A percentile compares a stretch with the other conserved stretches of the same genome.
Evolutionary conservation across 1,140 invertebrate genomes (phyloP).

Genomic region (Theocolax elegans): DNA sequence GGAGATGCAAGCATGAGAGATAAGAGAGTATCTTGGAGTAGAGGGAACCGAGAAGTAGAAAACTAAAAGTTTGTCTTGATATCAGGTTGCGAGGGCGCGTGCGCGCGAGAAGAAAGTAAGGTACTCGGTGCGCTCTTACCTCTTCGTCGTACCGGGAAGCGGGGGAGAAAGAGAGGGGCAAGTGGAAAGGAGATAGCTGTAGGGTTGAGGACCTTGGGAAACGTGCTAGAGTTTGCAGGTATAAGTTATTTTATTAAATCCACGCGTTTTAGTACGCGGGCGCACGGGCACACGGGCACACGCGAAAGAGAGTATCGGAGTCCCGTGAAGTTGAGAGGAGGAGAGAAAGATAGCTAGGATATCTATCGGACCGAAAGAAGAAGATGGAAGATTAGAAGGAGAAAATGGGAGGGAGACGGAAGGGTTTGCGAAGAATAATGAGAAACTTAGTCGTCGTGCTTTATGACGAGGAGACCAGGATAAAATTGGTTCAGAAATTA

Average conservation of each 20-base stretch:
- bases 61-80: conserved; percentile 56
- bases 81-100: conserved; percentile 46
- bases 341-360: not conserved
- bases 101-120: conserved; percentile 40
- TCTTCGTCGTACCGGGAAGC: conserved; percentile 24
- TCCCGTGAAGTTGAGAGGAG: conserved; percentile 11
- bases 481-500: conserved; percentile 24
- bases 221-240: conserved; percentile 48
- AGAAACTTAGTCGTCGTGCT: conserved; percentile 10
- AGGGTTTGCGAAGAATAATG: conserved; percentile 10
- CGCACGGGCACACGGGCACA: too few relatives aligned
- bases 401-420: not conserved
- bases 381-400: not conserved
- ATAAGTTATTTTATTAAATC: conserved; percentile 57
- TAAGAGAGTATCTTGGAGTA: conserved; percentile 36
- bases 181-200: not conserved
- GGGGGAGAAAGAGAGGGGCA: not conserved
- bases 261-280: conserved; percentile 30
- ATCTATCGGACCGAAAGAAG: too few relatives aligned
- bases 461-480: not conserved
- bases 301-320: conserved; percentile 36
- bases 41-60: conserved; percentile 50
- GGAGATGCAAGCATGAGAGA: conserved; percentile 24
- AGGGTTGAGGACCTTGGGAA: conserved; percentile 42
- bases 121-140: conserved; percentile 26